Conservation (phyloP, 2,797 vertebrate genomes). For the Manis javanica region DNA sequence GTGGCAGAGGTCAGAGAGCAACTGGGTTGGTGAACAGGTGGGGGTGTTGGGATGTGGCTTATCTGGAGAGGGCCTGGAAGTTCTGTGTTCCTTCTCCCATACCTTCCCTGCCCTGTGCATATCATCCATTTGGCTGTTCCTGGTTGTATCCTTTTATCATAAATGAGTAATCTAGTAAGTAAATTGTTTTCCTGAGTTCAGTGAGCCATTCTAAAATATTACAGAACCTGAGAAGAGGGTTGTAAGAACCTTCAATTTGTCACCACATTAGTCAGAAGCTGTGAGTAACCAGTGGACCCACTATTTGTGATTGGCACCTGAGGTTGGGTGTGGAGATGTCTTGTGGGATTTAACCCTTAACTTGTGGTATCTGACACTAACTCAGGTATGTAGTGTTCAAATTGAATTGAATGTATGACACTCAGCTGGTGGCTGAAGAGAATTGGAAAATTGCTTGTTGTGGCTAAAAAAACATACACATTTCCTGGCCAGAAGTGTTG, state of each 20-base stretch:
- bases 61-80: not conserved
- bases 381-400: not conserved
- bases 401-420: not conserved
- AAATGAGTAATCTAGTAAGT: not conserved
- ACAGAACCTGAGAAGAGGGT: not conserved
- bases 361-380: not conserved
- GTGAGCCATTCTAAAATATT: not conserved
- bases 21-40: not conserved
- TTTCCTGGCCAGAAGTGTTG: not conserved
- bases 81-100: accelerated
- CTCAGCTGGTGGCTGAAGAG: not conserved
- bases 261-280: not conserved
- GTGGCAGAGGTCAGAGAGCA: not conserved
- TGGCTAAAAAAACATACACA: not conserved
- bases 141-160: not conserved
- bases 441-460: not conserved
- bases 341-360: not conserved
- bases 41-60: accelerated
- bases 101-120: not conserved
- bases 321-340: accelerated
- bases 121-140: not conserved
- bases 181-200: not conserved
- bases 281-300: not conserved
- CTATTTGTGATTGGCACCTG: not conserved
- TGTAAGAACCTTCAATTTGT: too few species aligned